These are phyloP conservation scores for Halesus radiatus DNA, from an alignment of 1,140 invertebrate genomes.

Conservation along the genomic window DNA sequence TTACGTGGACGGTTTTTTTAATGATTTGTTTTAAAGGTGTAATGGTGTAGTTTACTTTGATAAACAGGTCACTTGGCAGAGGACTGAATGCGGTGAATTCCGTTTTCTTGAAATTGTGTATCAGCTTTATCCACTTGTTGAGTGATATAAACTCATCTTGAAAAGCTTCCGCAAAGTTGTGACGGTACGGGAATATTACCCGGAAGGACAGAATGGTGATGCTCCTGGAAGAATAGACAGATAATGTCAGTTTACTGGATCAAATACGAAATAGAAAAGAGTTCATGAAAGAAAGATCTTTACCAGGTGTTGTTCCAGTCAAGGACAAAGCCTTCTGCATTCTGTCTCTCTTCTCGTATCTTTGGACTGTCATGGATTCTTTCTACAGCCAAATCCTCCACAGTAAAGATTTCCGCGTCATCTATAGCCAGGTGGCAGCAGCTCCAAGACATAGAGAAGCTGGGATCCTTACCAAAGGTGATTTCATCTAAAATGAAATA, in stretches of 20 bases:
- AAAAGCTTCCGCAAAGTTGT: conserved; percentile 93
- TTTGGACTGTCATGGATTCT: conserved; percentile 73
- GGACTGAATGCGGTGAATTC: conserved; percentile 76
- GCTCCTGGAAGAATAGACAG: conserved; percentile 59
- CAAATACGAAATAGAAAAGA: conserved; percentile 6
- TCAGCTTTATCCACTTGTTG: conserved; percentile 92
- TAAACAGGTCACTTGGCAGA: conserved; percentile 88
- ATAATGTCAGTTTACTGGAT: neutral
- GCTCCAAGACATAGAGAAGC: conserved; percentile 63
- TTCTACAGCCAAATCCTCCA: conserved; percentile 79
- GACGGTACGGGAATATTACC: conserved; percentile 91
- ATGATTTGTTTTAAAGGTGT: neutral
- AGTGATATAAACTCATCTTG: conserved; percentile 92
- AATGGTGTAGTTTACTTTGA: conserved; percentile 75
- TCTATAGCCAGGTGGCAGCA: conserved; percentile 77
- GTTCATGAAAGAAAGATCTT: neutral
- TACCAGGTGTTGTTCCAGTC: conserved; percentile 82
- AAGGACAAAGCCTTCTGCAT: conserved; percentile 79
- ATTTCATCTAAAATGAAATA: conserved; percentile 49
- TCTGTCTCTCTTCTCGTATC: conserved; percentile 77
- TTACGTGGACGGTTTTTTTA: conserved; percentile 27
- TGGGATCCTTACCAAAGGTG: conserved; percentile 45
- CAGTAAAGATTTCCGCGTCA: conserved; percentile 80
- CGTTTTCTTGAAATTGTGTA: conserved; percentile 81
- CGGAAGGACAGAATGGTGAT: conserved; percentile 80